Conservation (phyloP, 2,888 invertebrate species). For the Hymenopus coronatus region DNA sequence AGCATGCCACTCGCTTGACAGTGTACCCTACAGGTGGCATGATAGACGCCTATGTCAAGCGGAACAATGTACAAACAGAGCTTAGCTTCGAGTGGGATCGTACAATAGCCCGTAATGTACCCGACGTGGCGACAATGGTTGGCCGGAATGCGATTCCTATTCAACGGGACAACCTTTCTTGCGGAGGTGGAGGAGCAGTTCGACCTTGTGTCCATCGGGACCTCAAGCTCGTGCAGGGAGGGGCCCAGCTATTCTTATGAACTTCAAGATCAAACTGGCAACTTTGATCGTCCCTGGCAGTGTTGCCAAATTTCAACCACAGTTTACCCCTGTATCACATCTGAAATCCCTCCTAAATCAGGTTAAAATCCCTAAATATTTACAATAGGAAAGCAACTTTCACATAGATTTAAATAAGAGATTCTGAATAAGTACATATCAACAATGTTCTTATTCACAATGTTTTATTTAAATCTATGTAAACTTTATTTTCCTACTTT, state of each 20-base stretch:
- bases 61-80: neutral
- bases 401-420: too few species aligned
- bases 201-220: neutral
- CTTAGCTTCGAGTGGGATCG: neutral
- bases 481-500: too few species aligned
- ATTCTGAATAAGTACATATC: too few species aligned
- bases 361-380: too few species aligned
- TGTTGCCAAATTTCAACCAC: too few species aligned
- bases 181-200: neutral
- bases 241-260: neutral
- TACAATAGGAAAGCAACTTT: too few species aligned
- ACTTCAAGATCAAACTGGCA: neutral
- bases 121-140: neutral
- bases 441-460: too few species aligned
- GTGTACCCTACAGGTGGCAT: neutral
- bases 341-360: too few species aligned
- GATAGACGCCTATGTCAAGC: neutral
- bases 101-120: constrained; percentile 4
- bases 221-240: neutral
- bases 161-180: neutral
- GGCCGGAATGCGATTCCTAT: neutral
- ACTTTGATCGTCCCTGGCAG: too few species aligned
- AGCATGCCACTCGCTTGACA: neutral
- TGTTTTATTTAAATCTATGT: too few species aligned
- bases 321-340: too few species aligned